phyloP scores from a whole-genome alignment of 2,113 vertebrate genomes.

The Labeo catla region DNA sequence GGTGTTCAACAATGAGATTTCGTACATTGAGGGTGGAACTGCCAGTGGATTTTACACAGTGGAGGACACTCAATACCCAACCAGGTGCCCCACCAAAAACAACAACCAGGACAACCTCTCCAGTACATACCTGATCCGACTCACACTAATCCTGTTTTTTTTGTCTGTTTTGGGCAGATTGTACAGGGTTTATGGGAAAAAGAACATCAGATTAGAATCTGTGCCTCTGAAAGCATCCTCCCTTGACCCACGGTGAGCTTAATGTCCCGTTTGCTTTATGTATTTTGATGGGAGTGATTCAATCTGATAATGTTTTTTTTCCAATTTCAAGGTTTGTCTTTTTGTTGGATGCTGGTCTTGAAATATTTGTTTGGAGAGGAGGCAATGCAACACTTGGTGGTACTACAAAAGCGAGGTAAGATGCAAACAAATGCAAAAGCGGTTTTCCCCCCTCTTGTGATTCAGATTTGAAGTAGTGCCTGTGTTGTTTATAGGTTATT shows the following conservation, averaged over 20 bases:
- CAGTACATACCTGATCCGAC: neutral
- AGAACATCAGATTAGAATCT: conserved; percentile 91
- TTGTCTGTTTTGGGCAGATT: conserved; percentile 76
- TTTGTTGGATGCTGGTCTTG: conserved; percentile 86
- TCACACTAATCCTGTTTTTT: neutral
- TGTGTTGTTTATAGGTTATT: conserved; percentile 82
- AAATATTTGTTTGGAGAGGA: conserved; percentile 92
- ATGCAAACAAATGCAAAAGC: neutral
- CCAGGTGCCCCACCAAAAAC: conserved; percentile 78
- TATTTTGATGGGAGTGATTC: neutral
- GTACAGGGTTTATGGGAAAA: conserved; percentile 94
- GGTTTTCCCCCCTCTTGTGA: neutral
- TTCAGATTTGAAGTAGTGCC: neutral
- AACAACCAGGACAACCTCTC: neutral
- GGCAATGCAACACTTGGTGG: conserved; percentile 86
- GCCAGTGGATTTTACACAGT: conserved; percentile 96
- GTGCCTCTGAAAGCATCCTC: conserved; percentile 86
- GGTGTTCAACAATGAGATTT: conserved; percentile 93
- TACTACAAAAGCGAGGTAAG: conserved; percentile 95
- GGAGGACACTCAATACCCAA: conserved; percentile 86
- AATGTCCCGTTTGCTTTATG: neutral
- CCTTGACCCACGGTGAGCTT: conserved; percentile 87
- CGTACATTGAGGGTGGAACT: conserved; percentile 95
- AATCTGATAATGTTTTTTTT: neutral
- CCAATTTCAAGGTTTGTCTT: conserved; percentile 85